phyloP scores from a whole-genome alignment of 2,888 invertebrate species.

The Xestia c-nigrum region DNA sequence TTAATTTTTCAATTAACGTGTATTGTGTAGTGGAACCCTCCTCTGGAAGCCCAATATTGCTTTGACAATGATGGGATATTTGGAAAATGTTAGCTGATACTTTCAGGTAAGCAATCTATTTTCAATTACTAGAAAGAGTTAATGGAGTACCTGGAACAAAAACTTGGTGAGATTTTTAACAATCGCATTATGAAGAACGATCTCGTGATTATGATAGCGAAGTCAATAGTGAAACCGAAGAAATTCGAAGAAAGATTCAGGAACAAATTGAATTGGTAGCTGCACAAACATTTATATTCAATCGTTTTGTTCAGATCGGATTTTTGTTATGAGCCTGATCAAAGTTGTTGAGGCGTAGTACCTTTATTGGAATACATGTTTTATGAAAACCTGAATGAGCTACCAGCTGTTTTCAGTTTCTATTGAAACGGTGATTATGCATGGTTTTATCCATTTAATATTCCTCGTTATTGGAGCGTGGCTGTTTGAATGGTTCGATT shows the following conservation, averaged over 20 bases:
- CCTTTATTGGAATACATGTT: slow-evolving; percentile 17
- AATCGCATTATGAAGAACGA: slow-evolving; percentile 15
- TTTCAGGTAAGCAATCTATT: neutral
- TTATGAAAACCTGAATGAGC: slow-evolving; percentile 10
- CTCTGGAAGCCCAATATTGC: neutral
- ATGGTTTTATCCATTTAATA: neutral
- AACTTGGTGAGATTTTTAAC: slow-evolving; percentile 2
- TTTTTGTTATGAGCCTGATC: slow-evolving; percentile 26
- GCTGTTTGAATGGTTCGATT: neutral
- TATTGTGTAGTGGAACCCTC: neutral
- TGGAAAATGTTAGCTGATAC: neutral
- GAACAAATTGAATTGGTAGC: slow-evolving; percentile 33
- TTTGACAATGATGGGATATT: neutral
- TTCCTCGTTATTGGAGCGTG: neutral
- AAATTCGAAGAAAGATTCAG: slow-evolving; percentile 9
- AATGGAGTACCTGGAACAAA: neutral
- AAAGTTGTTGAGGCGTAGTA: neutral
- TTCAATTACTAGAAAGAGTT: neutral
- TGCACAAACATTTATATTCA: slow-evolving; percentile 46
- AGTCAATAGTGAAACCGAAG: slow-evolving; percentile 17
- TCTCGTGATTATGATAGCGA: slow-evolving; percentile 15
- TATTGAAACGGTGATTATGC: neutral
- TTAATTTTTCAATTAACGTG: slow-evolving; percentile 6
- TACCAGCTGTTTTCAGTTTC: neutral
- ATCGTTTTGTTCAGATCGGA: slow-evolving; percentile 30